A percentile compares a stretch with the other conserved stretches of the same genome.
phyloP scores from a whole-genome alignment of 92 coral and sea anemone genomes.

The Heteractis magnifica region DNA sequence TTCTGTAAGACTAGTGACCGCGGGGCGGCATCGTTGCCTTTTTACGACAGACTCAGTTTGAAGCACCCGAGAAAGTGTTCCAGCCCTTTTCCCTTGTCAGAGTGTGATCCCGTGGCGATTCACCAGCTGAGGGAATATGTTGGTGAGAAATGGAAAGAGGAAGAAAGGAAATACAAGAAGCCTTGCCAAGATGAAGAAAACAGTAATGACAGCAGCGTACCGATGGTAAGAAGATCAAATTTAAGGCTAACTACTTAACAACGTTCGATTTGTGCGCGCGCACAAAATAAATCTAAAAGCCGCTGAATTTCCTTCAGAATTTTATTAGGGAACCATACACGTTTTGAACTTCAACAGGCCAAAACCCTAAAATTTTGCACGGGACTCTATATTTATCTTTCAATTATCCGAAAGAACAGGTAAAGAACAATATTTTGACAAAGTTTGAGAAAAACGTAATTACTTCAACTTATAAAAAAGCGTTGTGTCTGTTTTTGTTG shows the following conservation, averaged over 20 bases:
- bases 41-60: constrained; percentile 15
- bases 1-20: not conserved
- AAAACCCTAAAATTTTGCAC: too few relatives aligned
- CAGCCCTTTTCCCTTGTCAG: constrained; percentile 20
- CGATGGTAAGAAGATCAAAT: not conserved
- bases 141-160: not conserved
- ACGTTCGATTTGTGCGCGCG: too few relatives aligned
- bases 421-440: too few relatives aligned
- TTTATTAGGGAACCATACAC: too few relatives aligned
- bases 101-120: not conserved
- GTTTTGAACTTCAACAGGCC: too few relatives aligned
- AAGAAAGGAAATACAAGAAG: not conserved
- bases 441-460: too few relatives aligned
- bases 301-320: too few relatives aligned
- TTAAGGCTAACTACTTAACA: not conserved
- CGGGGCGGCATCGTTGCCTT: not conserved
- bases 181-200: not conserved
- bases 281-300: too few relatives aligned
- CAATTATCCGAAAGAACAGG: too few relatives aligned
- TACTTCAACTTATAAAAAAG: too few relatives aligned
- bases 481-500: too few relatives aligned
- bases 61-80: constrained; percentile 16
- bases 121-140: not conserved
- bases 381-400: too few relatives aligned
- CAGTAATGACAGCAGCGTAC: not conserved